Conservation (phyloP, 2,888 invertebrate genomes). For the Tridacna crocea region DNA sequence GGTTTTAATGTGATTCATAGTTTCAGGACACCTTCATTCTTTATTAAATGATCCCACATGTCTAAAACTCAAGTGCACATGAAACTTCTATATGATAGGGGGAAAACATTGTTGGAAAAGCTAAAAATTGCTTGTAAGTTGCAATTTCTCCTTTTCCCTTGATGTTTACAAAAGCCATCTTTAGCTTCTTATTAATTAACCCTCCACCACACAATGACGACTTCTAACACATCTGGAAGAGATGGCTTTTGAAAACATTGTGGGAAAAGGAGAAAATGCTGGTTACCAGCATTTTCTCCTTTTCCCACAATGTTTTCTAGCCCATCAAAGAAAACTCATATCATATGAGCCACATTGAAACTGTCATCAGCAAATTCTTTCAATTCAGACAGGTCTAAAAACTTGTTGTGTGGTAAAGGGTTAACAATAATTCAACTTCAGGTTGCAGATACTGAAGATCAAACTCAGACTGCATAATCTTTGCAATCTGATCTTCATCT, state of each 20-base stretch:
- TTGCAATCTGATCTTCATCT: no score
- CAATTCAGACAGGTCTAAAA: neutral
- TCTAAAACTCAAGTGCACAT: no score
- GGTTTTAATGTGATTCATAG: no score
- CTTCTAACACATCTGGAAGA: neutral
- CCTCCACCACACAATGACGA: neutral
- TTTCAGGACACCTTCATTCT: no score
- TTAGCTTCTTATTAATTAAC: neutral
- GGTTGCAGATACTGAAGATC: no score
- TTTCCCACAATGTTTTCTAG: neutral
- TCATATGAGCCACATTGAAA: neutral
- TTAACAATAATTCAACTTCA: no score
- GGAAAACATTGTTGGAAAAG: no score
- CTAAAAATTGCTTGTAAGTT: neutral
- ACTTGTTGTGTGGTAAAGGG: neutral
- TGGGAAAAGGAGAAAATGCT: conserved; percentile 14
- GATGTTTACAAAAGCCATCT: neutral
- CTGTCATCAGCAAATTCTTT: neutral
- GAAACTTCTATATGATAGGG: no score
- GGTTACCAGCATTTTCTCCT: neutral
- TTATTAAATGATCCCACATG: no score
- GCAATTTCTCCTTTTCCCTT: neutral
- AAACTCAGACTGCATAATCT: no score
- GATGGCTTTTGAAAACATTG: neutral
- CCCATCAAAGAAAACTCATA: neutral